phyloP scores from a whole-genome alignment of 2,888 invertebrate genomes.

The Xanthorhoe spadicearia region DNA sequence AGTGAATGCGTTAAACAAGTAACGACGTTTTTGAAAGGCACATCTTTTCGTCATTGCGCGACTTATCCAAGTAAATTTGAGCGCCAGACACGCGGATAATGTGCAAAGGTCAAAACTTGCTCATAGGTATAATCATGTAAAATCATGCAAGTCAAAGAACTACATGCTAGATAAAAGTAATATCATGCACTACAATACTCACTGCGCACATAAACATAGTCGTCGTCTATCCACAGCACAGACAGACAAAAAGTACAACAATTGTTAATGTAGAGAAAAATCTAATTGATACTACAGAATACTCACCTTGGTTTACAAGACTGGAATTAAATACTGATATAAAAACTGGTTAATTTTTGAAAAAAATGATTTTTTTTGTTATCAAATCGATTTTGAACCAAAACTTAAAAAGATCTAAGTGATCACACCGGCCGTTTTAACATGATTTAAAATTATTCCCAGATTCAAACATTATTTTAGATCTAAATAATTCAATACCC shows the following conservation, averaged over 20 bases:
- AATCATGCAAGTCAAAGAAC: conserved; percentile 19
- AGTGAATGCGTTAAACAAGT: too few relatives aligned
- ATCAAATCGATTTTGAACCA: neutral
- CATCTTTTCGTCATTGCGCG: too few relatives aligned
- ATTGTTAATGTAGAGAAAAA: conserved; percentile 41
- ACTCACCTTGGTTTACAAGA: neutral
- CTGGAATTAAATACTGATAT: neutral
- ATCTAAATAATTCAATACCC: too few relatives aligned
- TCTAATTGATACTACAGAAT: conserved; percentile 7
- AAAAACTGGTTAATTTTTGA: neutral
- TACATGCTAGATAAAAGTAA: conserved; percentile 17
- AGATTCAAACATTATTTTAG: too few relatives aligned
- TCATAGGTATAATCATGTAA: too few relatives aligned
- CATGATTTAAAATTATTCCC: too few relatives aligned
- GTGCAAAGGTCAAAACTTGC: too few relatives aligned
- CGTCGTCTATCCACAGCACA: conserved; percentile 66
- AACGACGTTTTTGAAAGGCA: too few relatives aligned
- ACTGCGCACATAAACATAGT: conserved; percentile 69
- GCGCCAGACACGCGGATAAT: too few relatives aligned
- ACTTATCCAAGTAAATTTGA: too few relatives aligned
- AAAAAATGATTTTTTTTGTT: neutral
- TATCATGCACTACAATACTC: conserved; percentile 65
- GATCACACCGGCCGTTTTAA: too few relatives aligned
- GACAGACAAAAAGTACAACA: conserved; percentile 53
- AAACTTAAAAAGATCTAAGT: neutral